phyloP scores from a whole-genome alignment of 2,113 vertebrate species.

The Megaleporinus macrocephalus region DNA sequence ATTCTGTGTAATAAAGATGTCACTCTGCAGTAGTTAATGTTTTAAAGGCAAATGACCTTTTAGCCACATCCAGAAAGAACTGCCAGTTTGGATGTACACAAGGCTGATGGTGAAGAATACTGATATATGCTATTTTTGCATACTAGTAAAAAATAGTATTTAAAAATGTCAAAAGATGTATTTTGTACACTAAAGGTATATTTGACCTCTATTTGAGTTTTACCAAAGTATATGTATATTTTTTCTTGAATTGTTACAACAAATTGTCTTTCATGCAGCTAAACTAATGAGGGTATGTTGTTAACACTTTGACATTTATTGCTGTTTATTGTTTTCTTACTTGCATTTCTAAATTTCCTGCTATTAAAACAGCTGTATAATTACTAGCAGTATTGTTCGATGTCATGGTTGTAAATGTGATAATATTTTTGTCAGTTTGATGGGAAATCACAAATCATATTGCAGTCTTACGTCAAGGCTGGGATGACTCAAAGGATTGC shows the following conservation, averaged over 20 bases:
- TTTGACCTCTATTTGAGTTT: conserved; percentile 47
- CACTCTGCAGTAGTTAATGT: not conserved
- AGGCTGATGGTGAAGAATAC: conserved; percentile 12
- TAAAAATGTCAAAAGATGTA: conserved; percentile 67
- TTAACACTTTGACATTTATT: conserved; percentile 14
- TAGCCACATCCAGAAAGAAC: not conserved
- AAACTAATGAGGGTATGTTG: conserved; percentile 13
- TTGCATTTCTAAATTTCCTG: not conserved
- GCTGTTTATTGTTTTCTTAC: not conserved
- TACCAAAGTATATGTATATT: conserved; percentile 70
- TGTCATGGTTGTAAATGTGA: not conserved
- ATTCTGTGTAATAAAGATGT: conserved; percentile 7
- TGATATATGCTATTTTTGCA: conserved; percentile 55
- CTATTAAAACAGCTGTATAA: conserved; percentile 6
- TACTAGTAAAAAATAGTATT: conserved; percentile 67
- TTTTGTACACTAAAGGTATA: conserved; percentile 65
- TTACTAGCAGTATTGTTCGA: not conserved
- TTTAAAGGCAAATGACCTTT: conserved; percentile 30
- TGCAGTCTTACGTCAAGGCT: no score
- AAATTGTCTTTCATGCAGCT: conserved; percentile 23
- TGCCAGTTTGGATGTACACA: conserved; percentile 43
- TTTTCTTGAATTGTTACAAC: conserved; percentile 43
- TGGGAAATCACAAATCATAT: no score
- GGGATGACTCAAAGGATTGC: no score
- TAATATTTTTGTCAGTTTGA: no score